Evolutionary conservation across 1,140 invertebrate genomes (phyloP), one percentile per base, ranked within the genome.

Genomic region (Epicauta chinensis): DNA sequence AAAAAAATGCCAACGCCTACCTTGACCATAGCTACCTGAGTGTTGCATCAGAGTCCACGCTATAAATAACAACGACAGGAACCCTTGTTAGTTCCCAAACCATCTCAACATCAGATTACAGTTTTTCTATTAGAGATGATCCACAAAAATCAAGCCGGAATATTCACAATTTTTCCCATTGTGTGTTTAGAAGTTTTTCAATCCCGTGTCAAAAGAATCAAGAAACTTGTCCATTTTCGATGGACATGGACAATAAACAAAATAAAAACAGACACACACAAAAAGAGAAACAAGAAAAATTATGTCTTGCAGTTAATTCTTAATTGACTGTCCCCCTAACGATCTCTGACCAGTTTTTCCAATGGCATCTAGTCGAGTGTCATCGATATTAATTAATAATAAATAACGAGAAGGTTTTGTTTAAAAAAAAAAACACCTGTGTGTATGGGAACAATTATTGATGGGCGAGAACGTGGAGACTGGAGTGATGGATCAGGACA

Each of bases 21-120:
- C 59, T 60, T 56, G 62, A 59, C 59, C 60, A 56, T 56, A 53
- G 64, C 64, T 66, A 66, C 62, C 64, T 66, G 64, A 63, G 62
- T 63, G 64, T 66, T 66, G 61, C 61, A 53, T 64, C 62, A 63
- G 50, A 57, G 56, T 53, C 58, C 51, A 56, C 12, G 12, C 57
- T 57, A 66, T 66, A 66, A 64, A 66, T 66, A 61, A 66, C 59
- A 40, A 50, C 58, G 64, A 64, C 64, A 66, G 57, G 60, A 51
- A 63, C 64, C 64, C 64, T 64, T 66, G 62, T 66, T 66, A 66
- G 32, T 34, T 34, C 47, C 55, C 41, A 40, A 51, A 29, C 43
- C 50, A 54, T 60, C 54, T 51, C 60, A 66, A 56, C 61, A 66
- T 63, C 61, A 59, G 62, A 66, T 62, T 63, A 53, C 62, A 60